A percentile compares a stretch with the other conserved stretches of the same genome.
phyloP scores from a whole-genome alignment of 2,888 invertebrate genomes.

The Chymomyza procnemis region DNA sequence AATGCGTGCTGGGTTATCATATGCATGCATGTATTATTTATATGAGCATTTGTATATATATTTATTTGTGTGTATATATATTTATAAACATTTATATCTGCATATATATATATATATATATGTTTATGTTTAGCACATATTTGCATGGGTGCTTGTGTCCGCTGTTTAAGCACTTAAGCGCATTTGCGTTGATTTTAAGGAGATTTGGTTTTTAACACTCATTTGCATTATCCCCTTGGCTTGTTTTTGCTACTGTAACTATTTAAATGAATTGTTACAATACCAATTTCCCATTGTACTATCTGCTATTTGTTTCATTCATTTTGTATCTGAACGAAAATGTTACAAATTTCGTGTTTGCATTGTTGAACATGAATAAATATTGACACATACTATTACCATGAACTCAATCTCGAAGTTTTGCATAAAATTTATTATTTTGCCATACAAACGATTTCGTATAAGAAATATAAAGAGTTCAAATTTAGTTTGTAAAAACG shows the following conservation, averaged over 20 bases:
- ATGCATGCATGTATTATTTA: too few species aligned
- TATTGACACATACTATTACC: too few species aligned
- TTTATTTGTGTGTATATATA: constrained; percentile 40
- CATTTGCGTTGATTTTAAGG: constrained; percentile 55
- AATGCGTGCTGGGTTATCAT: too few species aligned
- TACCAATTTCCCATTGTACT: neutral
- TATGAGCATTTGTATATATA: constrained; percentile 4
- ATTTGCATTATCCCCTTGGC: constrained; percentile 44
- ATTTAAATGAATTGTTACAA: neutral
- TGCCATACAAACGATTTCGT: too few species aligned
- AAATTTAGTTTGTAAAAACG: too few species aligned
- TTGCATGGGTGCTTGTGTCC: constrained; percentile 3
- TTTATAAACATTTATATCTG: constrained; percentile 4
- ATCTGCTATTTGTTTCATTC: neutral
- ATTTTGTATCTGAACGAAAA: too few species aligned
- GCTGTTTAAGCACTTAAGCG: constrained; percentile 48
- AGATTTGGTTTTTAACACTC: constrained; percentile 48
- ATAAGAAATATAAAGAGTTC: too few species aligned
- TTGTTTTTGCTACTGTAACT: constrained; percentile 10
- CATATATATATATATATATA: neutral
- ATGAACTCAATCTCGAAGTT: too few species aligned
- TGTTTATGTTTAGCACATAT: neutral
- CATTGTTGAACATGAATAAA: too few species aligned
- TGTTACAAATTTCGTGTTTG: too few species aligned
- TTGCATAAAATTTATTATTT: too few species aligned